These are phyloP conservation scores for Megaleporinus macrocephalus DNA, from an alignment of 2,113 vertebrate genomes.

Conservation along the genomic window DNA sequence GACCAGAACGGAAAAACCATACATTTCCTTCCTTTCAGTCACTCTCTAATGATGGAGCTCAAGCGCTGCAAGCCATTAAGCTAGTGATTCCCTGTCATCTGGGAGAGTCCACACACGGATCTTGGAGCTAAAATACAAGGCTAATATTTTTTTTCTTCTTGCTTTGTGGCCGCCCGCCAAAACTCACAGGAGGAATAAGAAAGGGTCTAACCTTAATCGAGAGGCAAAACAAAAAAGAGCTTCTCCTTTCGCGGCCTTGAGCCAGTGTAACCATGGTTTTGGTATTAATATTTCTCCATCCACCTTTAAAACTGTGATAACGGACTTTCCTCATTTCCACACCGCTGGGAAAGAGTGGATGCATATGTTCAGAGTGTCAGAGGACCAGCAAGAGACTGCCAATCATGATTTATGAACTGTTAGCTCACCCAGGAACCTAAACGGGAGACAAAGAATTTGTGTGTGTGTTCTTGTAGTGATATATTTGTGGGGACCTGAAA, in stretches of 20 bases:
- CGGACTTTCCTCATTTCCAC: conserved; percentile 43
- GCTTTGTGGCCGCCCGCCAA: conserved; percentile 42
- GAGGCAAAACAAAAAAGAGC: conserved; percentile 39
- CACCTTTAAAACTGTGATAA: conserved; percentile 50
- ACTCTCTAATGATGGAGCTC: not conserved
- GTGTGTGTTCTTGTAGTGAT: not conserved
- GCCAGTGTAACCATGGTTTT: conserved; percentile 56
- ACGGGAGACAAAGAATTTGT: not conserved
- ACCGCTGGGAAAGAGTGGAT: not conserved
- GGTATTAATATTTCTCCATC: conserved; percentile 55
- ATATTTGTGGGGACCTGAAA: too few relatives aligned
- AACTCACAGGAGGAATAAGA: conserved; percentile 47
- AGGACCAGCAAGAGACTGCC: conserved; percentile 10
- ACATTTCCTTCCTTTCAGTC: conserved; percentile 22
- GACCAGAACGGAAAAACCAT: conserved; percentile 20
- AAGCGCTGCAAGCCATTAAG: not conserved
- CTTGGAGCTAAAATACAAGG: not conserved
- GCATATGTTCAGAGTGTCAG: conserved; percentile 1
- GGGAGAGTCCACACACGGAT: conserved; percentile 17
- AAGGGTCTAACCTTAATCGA: conserved; percentile 34
- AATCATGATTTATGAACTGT: not conserved
- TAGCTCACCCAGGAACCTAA: not conserved
- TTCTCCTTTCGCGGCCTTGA: conserved; percentile 37
- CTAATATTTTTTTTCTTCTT: not conserved
- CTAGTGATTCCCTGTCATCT: conserved; percentile 17